Base-by-base conservation (phyloP, 2,113 vertebrate species). In the Athene noctua region DNA sequence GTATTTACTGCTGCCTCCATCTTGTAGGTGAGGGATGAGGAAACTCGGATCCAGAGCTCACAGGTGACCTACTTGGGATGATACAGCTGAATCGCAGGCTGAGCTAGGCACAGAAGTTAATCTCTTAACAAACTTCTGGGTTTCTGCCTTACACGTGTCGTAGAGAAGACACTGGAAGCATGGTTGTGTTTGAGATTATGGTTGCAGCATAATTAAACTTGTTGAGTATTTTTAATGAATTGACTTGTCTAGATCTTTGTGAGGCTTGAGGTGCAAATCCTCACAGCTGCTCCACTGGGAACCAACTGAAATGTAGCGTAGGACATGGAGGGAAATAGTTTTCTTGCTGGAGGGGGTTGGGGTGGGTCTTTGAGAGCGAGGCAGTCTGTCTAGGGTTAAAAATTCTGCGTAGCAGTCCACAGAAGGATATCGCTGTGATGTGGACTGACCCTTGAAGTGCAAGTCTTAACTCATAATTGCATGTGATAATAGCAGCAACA, bases 301-400 rank as follows among this genome's bases (percentile, higher is more conserved):
- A 32, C 6, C 0, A 0, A 14, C 18, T 51, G 47, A 68, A 88
- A 26, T 5, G 9, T 34, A 36, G 20, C 2, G 0, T 12, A 40
- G 21, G 18, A 38, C 2, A 1, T 18, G 22, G 66, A 91, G 46
- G 18, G 40, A 94, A 30, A 34, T 54, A 6, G 13, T 70, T 80
- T 80, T 38, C 32, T 63, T 61, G 26, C 8, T 30, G 29, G 4
- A 17, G 17, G 44, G 44, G 16, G 27, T 10, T 21, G 9, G 18
- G 8, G 13, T 5, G 2, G 9, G 11, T 67, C 25, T 80, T 36
- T n/a, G 34, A 29, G 22, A 63, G 23, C 9, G 30, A 62, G 26
- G 3, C 22, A 42, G 15, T 46, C 15, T 78, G 0, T 40, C 3
- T 65, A 11, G 34, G 20, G 14, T 49, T 85, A 57, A 82, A 91